These are phyloP conservation scores for Anoplophora glabripennis DNA, from an alignment of 1,140 invertebrate species.

Conservation along the genomic window DNA sequence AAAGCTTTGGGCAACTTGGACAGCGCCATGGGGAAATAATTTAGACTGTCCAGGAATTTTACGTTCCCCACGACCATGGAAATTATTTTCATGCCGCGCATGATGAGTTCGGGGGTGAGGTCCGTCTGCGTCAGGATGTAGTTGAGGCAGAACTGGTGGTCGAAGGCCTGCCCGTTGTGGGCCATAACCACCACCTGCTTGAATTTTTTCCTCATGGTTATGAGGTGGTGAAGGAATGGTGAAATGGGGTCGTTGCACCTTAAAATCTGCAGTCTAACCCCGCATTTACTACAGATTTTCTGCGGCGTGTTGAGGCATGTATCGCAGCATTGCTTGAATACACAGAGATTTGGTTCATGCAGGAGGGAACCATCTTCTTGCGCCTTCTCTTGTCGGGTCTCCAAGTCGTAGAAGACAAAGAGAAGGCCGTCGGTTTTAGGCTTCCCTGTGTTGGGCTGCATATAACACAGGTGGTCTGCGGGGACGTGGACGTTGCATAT, in stretches of 20 bases:
- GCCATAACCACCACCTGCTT: constrained; percentile 7
- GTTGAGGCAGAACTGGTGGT: constrained; percentile 9
- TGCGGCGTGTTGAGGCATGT: constrained; percentile 2
- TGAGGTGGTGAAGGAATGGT: not conserved
- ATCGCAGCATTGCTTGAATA: constrained; percentile 8
- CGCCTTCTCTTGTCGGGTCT: constrained; percentile 19
- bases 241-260: no score
- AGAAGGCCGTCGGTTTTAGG: constrained; percentile 15
- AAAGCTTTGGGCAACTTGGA: constrained; percentile 7
- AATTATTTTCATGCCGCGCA: constrained; percentile 15
- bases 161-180: constrained; percentile 12
- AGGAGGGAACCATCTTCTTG: constrained; percentile 1
- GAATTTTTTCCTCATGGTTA: constrained; percentile 6
- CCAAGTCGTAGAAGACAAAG: constrained; percentile 26
- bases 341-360: constrained; percentile 21
- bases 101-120: constrained; percentile 7
- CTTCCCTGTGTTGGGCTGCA: constrained; percentile 7
- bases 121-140: not conserved
- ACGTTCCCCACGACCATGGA: constrained; percentile 8
- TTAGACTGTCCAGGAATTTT: constrained; percentile 14
- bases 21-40: constrained; percentile 16
- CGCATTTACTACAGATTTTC: constrained; percentile 11
- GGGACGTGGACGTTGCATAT: constrained; percentile 12
- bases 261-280: no score
- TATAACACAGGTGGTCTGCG: constrained; percentile 20